Conservation (phyloP, 2,113 vertebrate species). For the Petrocephalus zakoni region DNA sequence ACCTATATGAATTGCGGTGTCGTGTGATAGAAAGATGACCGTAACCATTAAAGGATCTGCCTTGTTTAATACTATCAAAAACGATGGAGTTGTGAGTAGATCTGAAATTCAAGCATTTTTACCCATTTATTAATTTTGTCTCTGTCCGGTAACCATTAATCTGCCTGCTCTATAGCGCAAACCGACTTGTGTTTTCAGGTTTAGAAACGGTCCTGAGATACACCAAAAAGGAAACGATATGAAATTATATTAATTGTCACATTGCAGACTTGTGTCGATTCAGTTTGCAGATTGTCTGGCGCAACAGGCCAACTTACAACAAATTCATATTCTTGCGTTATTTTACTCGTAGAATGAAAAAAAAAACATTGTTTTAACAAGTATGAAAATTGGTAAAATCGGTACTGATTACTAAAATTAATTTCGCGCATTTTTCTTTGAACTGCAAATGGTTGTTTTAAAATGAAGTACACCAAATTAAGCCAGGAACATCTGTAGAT, state of each 20-base stretch:
- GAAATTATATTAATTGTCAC: not conserved
- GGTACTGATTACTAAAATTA: not conserved
- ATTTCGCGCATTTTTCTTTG: not conserved
- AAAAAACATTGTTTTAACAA: not conserved
- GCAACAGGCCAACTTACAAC: not conserved
- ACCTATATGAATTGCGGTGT: constrained; percentile 55
- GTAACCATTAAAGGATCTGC: constrained; percentile 25
- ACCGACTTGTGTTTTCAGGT: constrained; percentile 8
- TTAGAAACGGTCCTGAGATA: not conserved
- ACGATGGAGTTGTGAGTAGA: constrained; percentile 1
- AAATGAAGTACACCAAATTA: not conserved
- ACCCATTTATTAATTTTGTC: not conserved
- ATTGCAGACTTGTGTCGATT: not conserved
- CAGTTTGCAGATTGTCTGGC: not conserved
- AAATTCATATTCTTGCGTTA: not conserved
- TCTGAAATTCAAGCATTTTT: constrained; percentile 1
- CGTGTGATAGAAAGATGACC: constrained; percentile 39
- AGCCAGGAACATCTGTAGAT: not conserved
- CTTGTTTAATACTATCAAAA: constrained; percentile 19
- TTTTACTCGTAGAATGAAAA: not conserved
- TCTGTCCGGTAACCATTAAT: not conserved
- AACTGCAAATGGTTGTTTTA: not conserved
- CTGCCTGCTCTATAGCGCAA: not conserved
- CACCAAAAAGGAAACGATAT: not conserved
- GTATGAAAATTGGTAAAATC: not conserved